Evolutionary conservation across 2,113 vertebrate genomes (phyloP), one percentile per base, ranked within the genome.

Genomic region (Excalfactoria chinensis): DNA sequence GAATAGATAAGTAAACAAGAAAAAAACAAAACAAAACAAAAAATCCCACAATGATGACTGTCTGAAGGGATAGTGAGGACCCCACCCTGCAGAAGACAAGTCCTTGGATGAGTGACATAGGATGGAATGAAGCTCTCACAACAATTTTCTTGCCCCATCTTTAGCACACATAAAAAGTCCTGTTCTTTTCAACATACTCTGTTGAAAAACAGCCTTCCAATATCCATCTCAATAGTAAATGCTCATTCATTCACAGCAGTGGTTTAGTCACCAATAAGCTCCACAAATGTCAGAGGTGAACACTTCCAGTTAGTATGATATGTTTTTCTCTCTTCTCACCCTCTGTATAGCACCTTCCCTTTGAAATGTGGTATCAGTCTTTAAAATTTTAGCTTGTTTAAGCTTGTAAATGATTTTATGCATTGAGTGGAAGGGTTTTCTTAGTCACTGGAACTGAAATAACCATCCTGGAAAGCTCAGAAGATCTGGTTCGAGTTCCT

Each of bases 331-430:
- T 32, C 15, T 86, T 82, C 49, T 78, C 30, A 11, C 23, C 12
- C 41, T 25, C 44, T 84, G 72, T 84, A 74, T 77, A 3, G 1
- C 72, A 80, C 16, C 32, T 87, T 84, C 70, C 37, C 17, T 37
- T 48, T 40, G 40, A 93, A 93, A 88, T 62, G 23, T 59, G 49
- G 37, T 82, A 82, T 66, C 11, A 30, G 44, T n/a, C 43, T 82
- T 87, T 58, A 44, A 92, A 96, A 73, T 51, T 90, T 3, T 32
- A 78, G n/a, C 28, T 55, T 75, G 23, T n/a, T 87, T 87, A 73
- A 66, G 34, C 17, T 70, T 93, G 71, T 80, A 48, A 26, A 66
- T 44, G 28, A 96, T 87, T 76, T 70, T 90, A 37, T 0, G 0
- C 21, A 44, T 69, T 0, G 4, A 72, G 46, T 58, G 44, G 41